Evolutionary conservation across 2,113 vertebrate genomes (phyloP), one percentile per base, ranked within the genome.

Genomic region (Amblyopsis rosae): DNA sequence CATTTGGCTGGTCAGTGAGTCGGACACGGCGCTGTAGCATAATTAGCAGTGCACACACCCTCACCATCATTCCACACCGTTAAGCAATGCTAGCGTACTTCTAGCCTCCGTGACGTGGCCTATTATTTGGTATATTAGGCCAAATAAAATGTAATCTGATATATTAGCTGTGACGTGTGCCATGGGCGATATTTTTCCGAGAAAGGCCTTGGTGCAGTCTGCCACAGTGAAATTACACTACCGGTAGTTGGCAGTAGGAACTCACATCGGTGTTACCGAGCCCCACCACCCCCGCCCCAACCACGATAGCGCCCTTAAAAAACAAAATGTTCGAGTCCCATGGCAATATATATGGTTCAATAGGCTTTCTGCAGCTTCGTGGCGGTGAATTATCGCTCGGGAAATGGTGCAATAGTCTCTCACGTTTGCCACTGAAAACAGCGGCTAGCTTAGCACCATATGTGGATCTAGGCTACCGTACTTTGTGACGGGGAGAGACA

Each of bases 381-480:
- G 60, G 72, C 62, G 75, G 75, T 77, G 72, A 67, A 68, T 74
- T 83, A 81, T 79, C 82, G 67, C 54, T 26, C 53, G 7, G 6
- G 8, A 17, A 48, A n/a, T 61, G 19, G 56, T 50, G 46, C 9
- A 26, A 12, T 45, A 45, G 17, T 10, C 41, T 53, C 45, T 12
- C 26, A 67, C 26, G 74, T 60, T 70, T 41, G 51, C 69, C 54
- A 11, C 45, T 70, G 49, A 65, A 26, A 58, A 72, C 55, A 51
- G 62, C 59, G 63, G 53, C 13, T 9, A 53, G 50, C 16, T 19
- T 9, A 41, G 49, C 13, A 66, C 4, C 59, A 59, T 46, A 50
- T 65, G 35, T 41, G 50, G 12, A 53, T 26, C 26, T 26, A 26
- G 26, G 1, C 26, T 26, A 26, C 26, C 26, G 26, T 59, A 59